Evolutionary conservation across 2,113 vertebrate species (phyloP), one percentile per base, ranked within the genome.

Genomic region (Romanogobio albipinnatus): DNA sequence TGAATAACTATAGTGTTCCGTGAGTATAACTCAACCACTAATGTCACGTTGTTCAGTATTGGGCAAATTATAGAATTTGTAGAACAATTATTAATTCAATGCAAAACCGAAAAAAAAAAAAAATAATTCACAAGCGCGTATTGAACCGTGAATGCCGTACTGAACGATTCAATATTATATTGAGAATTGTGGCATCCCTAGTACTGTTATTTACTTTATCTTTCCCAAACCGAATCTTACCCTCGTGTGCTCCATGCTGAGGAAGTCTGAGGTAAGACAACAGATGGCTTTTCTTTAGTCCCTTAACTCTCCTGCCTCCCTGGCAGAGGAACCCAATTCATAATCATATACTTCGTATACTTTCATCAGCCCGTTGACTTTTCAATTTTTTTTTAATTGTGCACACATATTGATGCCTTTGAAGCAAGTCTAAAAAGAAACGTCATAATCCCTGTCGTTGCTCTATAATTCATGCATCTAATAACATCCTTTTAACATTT

Each of bases 381-480:
- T 59, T n/a, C 26, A 53, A 58, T 77, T 66, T 39, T 66, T 39
- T 53, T 88, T 81, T 83, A 84, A 83, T 84, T 53, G 62, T 22
- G 5, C 45, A 33, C 79, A 51, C 68, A 85, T 51, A 47, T 76
- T 56, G 45, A 83, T 83, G 53, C 79, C 43, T 68, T 59, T 68
- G 73, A 79, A 56, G 45, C 4, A 11, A 74, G 71, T 43, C 58
- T 84, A 90, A 90, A 91, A 83, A 89, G 77, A 68, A 90, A 88
- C 88, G 82, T 70, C 76, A 3, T 29, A 85, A 64, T 88, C 88
- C 51, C n/a, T 84, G 82, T 84, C 75, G 76, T 83, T 90, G 73
- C 88, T 93, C 86, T 91, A 89, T 93, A 92, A 94, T 93, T 92
- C 90, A 93, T 93, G 86, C 88, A 88, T 62, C 84, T 92, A 94